phyloP scores from a whole-genome alignment of 35 echinoderm and acorn worm species.

The Patiria miniata region DNA sequence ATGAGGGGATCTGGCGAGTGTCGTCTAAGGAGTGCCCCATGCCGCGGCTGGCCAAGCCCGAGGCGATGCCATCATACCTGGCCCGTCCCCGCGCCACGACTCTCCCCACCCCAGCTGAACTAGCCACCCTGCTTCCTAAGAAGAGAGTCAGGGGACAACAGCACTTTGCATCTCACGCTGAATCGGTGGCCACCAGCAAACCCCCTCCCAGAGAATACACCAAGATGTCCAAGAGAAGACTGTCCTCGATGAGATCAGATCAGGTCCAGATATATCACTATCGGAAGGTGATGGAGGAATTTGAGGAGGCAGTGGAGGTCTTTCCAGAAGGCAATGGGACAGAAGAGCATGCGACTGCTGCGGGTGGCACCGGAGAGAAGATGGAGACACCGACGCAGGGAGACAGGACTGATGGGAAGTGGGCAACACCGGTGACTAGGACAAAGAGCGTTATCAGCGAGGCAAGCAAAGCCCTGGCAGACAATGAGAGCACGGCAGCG shows the following conservation, averaged over 20 bases:
- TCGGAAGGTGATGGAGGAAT: conserved; percentile 15
- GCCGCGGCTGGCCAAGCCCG: conserved; percentile 28
- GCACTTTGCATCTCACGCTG: not conserved
- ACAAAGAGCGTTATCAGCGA: not conserved
- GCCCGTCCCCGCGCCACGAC: conserved; percentile 42
- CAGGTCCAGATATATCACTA: conserved; percentile 71
- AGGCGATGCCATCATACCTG: conserved; percentile 68
- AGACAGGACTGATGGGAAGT: not conserved
- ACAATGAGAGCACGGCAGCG: not conserved
- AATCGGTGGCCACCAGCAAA: not conserved
- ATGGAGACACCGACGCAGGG: not conserved
- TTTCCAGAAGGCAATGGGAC: not conserved
- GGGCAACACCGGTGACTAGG: not conserved
- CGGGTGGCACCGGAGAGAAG: not conserved
- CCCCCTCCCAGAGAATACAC: conserved; percentile 43
- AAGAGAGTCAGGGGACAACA: conserved; percentile 52
- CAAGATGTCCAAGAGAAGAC: conserved; percentile 51
- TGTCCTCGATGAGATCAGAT: conserved; percentile 63
- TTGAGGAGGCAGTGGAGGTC: not conserved
- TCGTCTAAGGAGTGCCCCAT: conserved; percentile 29
- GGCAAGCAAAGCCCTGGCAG: not conserved
- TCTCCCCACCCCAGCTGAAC: conserved; percentile 68
- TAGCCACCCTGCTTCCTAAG: conserved; percentile 69
- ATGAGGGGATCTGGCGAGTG: conserved; percentile 83
- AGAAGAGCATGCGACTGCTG: not conserved